Percentiles rank a stretch among this genome's conserved stretches.
These are phyloP conservation scores for Stictonetta naevosa DNA, from an alignment of 2,113 vertebrate genomes.

Conservation along the genomic window DNA sequence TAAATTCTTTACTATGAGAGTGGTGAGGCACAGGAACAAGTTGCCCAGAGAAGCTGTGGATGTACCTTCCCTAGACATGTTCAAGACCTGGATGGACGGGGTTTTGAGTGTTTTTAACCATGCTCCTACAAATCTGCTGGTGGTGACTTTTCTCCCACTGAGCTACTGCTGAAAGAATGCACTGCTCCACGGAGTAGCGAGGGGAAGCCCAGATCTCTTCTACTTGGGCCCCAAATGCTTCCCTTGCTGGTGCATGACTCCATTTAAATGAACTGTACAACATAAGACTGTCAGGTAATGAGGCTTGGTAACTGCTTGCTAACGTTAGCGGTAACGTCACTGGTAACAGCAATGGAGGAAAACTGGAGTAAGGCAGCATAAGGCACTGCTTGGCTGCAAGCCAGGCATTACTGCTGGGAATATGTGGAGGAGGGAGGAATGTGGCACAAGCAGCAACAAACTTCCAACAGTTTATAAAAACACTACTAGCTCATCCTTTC, in stretches of 20 bases:
- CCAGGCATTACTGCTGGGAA: background rate
- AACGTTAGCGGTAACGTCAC: accelerated
- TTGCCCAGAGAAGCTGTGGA: background rate
- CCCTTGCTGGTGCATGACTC: background rate
- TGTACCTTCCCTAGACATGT: background rate
- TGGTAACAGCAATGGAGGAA: background rate
- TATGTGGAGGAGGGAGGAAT: background rate
- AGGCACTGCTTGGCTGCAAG: background rate
- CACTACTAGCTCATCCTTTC: background rate
- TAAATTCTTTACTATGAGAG: background rate
- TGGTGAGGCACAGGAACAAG: background rate
- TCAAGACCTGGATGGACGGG: background rate
- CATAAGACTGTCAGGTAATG: background rate
- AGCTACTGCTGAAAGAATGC: background rate
- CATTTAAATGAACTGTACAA: background rate
- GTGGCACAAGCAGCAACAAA: background rate
- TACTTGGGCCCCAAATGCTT: background rate
- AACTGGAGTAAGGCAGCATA: accelerated
- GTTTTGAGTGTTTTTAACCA: background rate
- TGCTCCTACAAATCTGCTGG: background rate
- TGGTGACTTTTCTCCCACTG: accelerated
- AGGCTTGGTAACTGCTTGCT: background rate
- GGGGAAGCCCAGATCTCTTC: background rate
- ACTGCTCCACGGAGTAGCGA: accelerated
- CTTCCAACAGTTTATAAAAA: background rate